Conservation (phyloP, 2,888 invertebrate species). For the Melanophora roralis region DNA sequence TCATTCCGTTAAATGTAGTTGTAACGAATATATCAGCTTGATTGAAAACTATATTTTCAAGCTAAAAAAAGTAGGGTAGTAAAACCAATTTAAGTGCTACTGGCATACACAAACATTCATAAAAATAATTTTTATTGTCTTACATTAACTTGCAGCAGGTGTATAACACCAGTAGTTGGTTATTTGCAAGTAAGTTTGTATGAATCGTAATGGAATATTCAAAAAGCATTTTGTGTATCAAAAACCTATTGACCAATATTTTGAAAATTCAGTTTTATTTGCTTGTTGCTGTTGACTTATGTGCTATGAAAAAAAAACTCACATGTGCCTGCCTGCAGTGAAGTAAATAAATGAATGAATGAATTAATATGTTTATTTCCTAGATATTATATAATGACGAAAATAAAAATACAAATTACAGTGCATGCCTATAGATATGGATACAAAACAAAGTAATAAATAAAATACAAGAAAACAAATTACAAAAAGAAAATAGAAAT, state of each 20-base stretch:
- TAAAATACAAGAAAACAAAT: not conserved
- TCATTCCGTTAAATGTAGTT: not conserved
- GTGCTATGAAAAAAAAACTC: conserved; percentile 12
- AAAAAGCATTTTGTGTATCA: conserved; percentile 22
- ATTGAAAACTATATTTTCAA: conserved; percentile 11
- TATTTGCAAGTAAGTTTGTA: not conserved
- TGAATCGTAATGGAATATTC: conserved; percentile 7
- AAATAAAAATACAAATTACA: conserved; percentile 23
- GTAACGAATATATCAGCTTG: not conserved
- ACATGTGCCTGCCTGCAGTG: conserved; percentile 25
- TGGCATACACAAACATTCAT: not conserved
- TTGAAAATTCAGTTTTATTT: conserved; percentile 13
- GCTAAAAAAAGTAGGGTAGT: conserved; percentile 7
- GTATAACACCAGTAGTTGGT: not conserved
- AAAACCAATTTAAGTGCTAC: not conserved
- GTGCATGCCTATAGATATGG: not conserved
- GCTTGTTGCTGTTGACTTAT: not conserved
- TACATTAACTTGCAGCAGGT: conserved; percentile 11
- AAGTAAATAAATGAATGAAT: conserved; percentile 25
- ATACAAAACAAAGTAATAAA: not conserved
- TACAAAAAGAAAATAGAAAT: not conserved
- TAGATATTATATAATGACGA: conserved; percentile 48
- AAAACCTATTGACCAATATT: conserved; percentile 52
- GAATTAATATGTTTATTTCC: conserved; percentile 55
- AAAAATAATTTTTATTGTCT: not conserved